A percentile compares a stretch with the other conserved stretches of the same genome.
phyloP scores from a whole-genome alignment of 2,113 vertebrate genomes.

The Furnarius figulus region DNA sequence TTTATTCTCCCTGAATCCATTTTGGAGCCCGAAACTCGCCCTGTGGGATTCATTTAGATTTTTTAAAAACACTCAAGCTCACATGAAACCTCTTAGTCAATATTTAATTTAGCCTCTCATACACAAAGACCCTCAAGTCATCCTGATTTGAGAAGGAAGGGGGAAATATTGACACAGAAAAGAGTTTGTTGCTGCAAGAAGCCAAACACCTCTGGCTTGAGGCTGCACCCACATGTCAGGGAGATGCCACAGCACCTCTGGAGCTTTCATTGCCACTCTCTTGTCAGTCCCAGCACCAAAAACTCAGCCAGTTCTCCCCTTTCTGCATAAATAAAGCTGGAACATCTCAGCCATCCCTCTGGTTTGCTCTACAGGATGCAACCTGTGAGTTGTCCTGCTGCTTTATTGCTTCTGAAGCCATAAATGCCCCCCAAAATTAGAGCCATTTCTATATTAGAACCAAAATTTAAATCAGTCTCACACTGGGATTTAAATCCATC shows the following conservation, averaged over 20 bases:
- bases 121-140: not conserved
- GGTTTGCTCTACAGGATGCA: not conserved
- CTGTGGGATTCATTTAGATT: not conserved
- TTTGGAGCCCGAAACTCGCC: not conserved
- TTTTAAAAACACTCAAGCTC: not conserved
- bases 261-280: not conserved
- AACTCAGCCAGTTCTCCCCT: not conserved
- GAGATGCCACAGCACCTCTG: not conserved
- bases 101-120: not conserved
- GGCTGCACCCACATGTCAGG: not conserved
- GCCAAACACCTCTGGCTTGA: not conserved
- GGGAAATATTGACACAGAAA: not conserved
- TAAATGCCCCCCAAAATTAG: not conserved
- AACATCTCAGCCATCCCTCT: not conserved
- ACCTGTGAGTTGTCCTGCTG: not conserved
- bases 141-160: not conserved
- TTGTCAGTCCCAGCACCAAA: not conserved
- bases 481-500: not conserved
- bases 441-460: accelerated
- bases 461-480: not conserved
- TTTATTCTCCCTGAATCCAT: not conserved
- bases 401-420: not conserved
- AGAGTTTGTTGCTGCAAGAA: not conserved
- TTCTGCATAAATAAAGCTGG: not conserved
- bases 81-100: slow-evolving; percentile 2